These are phyloP conservation scores for Microtus ochrogaster DNA, from an alignment of 2,113 vertebrate genomes.

Conservation along the genomic window DNA sequence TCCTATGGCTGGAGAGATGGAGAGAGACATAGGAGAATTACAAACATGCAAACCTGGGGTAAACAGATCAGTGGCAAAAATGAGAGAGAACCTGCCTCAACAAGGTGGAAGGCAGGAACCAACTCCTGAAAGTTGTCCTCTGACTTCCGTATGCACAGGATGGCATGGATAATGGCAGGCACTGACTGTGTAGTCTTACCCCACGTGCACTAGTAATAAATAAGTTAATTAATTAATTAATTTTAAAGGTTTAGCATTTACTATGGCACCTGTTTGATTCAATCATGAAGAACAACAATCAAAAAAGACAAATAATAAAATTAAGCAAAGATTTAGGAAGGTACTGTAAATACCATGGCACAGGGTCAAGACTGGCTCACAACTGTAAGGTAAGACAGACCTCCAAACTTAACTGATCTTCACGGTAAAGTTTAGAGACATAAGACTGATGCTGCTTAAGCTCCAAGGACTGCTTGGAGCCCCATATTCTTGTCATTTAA, in stretches of 20 bases:
- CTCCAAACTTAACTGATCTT: background rate
- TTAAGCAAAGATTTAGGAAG: conserved; percentile 21
- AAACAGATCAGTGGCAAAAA: background rate
- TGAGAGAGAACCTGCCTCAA: background rate
- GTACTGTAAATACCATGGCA: background rate
- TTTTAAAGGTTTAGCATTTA: background rate
- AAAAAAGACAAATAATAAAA: background rate
- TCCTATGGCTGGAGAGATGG: no score
- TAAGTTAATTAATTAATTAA: no score
- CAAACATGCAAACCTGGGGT: background rate
- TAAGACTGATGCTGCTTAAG: background rate
- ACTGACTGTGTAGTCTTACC: background rate
- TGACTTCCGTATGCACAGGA: background rate
- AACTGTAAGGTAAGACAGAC: background rate
- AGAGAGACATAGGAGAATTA: background rate
- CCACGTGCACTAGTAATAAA: background rate
- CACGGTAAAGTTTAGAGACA: background rate
- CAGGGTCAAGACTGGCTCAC: background rate
- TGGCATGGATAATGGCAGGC: no score
- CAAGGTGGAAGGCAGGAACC: background rate
- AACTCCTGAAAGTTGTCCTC: background rate
- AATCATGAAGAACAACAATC: background rate
- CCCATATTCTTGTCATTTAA: background rate
- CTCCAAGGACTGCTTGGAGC: background rate
- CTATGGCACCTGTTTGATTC: background rate